Evolutionary conservation across 2,113 vertebrate genomes (phyloP), one percentile per base, ranked within the genome.

Genomic region (Austrofundulus limnaeus): DNA sequence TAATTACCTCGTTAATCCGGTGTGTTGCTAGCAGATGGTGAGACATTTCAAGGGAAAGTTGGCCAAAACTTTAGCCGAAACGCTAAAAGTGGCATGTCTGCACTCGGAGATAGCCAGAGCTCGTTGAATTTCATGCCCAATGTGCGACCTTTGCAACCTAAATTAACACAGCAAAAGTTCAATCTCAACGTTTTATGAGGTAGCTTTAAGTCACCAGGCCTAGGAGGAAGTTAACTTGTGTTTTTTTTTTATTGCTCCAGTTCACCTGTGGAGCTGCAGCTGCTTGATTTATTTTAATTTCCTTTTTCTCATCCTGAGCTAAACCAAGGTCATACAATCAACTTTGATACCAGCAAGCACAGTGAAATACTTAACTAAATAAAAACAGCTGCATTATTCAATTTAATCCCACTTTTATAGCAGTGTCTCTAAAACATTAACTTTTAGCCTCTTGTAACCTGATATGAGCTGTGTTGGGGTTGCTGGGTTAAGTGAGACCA

Each of bases 31-130:
- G 66, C 66, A 17, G 63, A 68, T 69, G 70, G 38, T 23, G 50
- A 58, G 8, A 43, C 55, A 28, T 57, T 60, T 2, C 55, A 9
- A 66, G 42, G 70, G 61, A 75, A 84, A 83, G 74, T 86, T 83
- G 46, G 9, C 17, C 50, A 49, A 87, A 34, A 87, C 74, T 78
- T 78, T 12, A 25, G 15, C 3, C 19, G 8, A 51, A 41, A 23
- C 12, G 43, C 28, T 28, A 34, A 34, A 10, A 21, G n/a, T 16
- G 21, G 5, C 55, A 11, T 16, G 63, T 58, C 24, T 3, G 7
- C 5, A 28, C 42, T 28, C 2, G 20, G 8, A 11, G 23, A 5
- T 25, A 8, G 25, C n/a, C 34, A 3, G 54, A 56, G 15, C 7
- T 39, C 2, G 19, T 14, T 43, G 15, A 25, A 42, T 13, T 23